phyloP scores from a whole-genome alignment of 2,888 invertebrate genomes.

The Luperina nickerlii region DNA sequence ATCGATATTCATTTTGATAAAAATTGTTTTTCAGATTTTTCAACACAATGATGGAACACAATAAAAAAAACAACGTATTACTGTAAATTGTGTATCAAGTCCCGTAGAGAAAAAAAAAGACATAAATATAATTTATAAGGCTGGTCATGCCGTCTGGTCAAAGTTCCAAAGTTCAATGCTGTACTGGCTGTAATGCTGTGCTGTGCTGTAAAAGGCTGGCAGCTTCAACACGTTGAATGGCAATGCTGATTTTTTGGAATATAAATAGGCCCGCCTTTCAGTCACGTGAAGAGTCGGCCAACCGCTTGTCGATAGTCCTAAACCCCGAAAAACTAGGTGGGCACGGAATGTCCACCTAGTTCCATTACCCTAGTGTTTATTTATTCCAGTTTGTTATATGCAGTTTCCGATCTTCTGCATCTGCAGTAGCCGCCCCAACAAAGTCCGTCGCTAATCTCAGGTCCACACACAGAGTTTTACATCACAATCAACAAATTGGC shows the following conservation, averaged over 20 bases:
- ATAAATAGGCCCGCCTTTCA: not conserved
- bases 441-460: not conserved
- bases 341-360: not conserved
- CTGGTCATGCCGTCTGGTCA: no score
- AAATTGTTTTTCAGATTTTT: not conserved
- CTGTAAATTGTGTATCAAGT: not conserved
- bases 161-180: not conserved
- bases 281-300: not conserved
- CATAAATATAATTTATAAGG: not conserved
- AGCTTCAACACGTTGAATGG: not conserved
- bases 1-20: conserved; percentile 7
- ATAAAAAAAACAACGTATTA: not conserved
- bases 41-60: not conserved
- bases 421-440: not conserved
- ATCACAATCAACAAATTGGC: not conserved
- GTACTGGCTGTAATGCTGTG: not conserved
- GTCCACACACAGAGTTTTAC: not conserved
- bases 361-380: not conserved
- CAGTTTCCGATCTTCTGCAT: not conserved
- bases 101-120: not conserved
- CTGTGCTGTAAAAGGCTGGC: not conserved
- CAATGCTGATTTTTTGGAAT: not conserved
- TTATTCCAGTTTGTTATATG: not conserved
- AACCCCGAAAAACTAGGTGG: not conserved
- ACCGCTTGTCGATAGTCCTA: not conserved